These are phyloP conservation scores for Pterocles gutturalis DNA, from an alignment of 2,113 vertebrate genomes.

Conservation along the genomic window DNA sequence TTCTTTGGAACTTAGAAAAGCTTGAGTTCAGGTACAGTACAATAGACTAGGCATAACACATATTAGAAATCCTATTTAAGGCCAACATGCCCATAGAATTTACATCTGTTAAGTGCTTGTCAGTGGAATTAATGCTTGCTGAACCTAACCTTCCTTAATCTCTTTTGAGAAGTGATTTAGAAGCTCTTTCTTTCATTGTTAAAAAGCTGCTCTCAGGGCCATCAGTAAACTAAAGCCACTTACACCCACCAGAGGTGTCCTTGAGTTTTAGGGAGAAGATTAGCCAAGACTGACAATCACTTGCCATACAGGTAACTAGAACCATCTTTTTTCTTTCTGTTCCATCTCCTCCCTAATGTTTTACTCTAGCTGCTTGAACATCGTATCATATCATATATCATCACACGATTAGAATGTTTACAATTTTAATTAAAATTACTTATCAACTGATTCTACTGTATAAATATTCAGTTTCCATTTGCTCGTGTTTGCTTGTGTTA, in stretches of 20 bases:
- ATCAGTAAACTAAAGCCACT: neutral
- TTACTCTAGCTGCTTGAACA: neutral
- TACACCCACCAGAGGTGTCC: accelerated
- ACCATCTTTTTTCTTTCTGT: neutral
- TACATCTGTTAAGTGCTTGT: neutral
- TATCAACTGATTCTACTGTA: neutral
- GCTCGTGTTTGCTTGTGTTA: neutral
- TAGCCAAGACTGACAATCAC: neutral
- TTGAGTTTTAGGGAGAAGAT: neutral
- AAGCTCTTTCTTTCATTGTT: neutral
- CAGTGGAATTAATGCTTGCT: neutral
- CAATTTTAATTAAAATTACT: neutral
- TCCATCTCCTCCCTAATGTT: neutral
- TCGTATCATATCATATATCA: neutral
- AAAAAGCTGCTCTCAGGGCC: neutral
- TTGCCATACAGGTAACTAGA: neutral
- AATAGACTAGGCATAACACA: neutral
- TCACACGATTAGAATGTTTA: neutral
- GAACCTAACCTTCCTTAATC: neutral
- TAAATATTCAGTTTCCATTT: neutral
- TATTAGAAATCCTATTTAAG: neutral
- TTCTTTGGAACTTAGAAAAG: neutral
- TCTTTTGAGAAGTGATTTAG: neutral
- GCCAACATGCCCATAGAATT: neutral
- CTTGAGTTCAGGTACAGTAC: neutral